These are phyloP conservation scores for Caligus rogercresseyi DNA, from an alignment of 1,140 invertebrate species.

Conservation along the genomic window DNA sequence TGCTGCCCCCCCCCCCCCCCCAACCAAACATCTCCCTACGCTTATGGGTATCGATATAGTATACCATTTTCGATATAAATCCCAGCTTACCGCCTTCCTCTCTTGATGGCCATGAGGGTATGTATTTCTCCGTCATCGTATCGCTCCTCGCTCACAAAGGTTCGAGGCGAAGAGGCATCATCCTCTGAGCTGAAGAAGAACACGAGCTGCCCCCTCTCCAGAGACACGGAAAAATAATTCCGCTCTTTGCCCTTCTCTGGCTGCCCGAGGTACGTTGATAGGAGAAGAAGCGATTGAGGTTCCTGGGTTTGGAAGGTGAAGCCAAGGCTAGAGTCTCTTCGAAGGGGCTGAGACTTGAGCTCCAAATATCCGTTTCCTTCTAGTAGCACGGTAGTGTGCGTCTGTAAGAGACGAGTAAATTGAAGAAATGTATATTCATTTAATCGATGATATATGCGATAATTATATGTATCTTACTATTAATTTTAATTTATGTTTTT, in stretches of 20 bases:
- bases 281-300: constrained; percentile 46
- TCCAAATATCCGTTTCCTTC: constrained; percentile 59
- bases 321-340: constrained; percentile 43
- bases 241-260: constrained; percentile 16
- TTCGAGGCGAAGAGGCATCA: not conserved
- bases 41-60: too few relatives aligned
- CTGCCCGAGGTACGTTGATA: constrained; percentile 38
- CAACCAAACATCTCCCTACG: too few relatives aligned
- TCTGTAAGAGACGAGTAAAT: too few relatives aligned
- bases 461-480: too few relatives aligned
- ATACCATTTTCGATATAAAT: too few relatives aligned
- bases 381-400: not conserved
- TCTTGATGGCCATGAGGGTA: not conserved
- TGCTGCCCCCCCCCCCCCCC: too few relatives aligned
- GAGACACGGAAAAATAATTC: constrained; percentile 23
- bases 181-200: constrained; percentile 20
- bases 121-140: constrained; percentile 6
- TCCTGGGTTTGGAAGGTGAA: constrained; percentile 58
- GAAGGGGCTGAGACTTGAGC: constrained; percentile 42
- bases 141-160: not conserved
- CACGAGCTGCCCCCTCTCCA: constrained; percentile 23
- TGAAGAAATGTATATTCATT: too few relatives aligned
- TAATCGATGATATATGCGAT: too few relatives aligned
- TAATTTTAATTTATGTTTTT: too few relatives aligned
- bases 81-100: not conserved